A percentile compares a stretch with the other conserved stretches of the same genome.
Evolutionary conservation across 2,797 vertebrate genomes (phyloP).

Genomic region (Limnodromus scolopaceus): DNA sequence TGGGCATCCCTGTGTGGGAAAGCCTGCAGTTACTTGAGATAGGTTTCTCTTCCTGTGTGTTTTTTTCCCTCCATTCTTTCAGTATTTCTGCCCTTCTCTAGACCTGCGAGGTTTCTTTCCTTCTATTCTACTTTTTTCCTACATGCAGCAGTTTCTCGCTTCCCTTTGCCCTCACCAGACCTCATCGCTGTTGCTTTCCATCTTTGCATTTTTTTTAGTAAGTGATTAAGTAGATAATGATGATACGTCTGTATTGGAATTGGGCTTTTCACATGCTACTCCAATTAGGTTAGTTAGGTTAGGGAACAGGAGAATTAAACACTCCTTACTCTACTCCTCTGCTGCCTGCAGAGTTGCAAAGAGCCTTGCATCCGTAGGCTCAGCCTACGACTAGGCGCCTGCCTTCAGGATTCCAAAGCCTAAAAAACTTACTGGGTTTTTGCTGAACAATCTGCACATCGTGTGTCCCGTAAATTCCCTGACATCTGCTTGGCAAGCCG

Average conservation of each 20-base stretch:
- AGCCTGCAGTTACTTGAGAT: background rate
- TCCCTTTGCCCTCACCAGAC: background rate
- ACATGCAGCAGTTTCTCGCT: background rate
- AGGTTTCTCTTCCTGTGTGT: background rate
- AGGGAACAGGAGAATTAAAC: background rate
- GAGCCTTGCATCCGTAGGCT: background rate
- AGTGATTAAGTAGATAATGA: background rate
- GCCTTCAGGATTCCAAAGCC: background rate
- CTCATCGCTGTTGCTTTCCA: background rate
- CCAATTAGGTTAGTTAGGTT: background rate
- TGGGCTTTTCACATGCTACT: background rate
- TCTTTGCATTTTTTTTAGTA: background rate
- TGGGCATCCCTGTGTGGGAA: background rate
- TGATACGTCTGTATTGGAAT: background rate
- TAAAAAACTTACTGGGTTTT: background rate
- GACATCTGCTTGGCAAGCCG: conserved; percentile 46
- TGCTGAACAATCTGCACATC: conserved; percentile 54
- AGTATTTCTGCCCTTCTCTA: background rate
- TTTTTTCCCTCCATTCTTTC: background rate
- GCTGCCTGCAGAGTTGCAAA: background rate
- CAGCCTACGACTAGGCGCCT: background rate
- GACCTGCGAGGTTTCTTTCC: background rate
- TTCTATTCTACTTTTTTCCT: background rate
- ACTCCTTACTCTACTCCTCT: background rate
- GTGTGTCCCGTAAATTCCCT: conserved; percentile 41